phyloP scores from a whole-genome alignment of 53 echinoderm and acorn worm genomes.

The Crossaster papposus region DNA sequence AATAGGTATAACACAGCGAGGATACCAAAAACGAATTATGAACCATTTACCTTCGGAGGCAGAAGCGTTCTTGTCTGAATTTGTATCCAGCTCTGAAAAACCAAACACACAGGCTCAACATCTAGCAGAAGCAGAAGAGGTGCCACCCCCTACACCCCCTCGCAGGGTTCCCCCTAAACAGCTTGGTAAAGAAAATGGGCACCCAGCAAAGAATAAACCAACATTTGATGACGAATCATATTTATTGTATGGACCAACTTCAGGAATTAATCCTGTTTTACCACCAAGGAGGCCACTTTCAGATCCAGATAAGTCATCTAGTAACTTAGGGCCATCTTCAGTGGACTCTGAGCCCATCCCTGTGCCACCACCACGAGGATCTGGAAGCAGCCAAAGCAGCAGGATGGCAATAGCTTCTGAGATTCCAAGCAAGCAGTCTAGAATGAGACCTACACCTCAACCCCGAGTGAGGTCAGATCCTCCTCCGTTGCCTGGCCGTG shows the following conservation, averaged over 20 bases:
- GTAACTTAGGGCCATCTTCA: background rate
- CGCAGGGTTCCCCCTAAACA: constrained; percentile 20
- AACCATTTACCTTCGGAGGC: constrained; percentile 71
- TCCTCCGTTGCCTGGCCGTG: constrained; percentile 57
- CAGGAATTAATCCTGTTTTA: background rate
- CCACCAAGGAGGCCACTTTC: constrained; percentile 25
- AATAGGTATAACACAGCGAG: constrained; percentile 82
- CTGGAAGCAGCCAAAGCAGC: background rate
- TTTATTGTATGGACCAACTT: background rate
- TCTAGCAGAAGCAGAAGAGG: constrained; percentile 29
- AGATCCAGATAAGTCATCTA: background rate
- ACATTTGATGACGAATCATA: constrained; percentile 53
- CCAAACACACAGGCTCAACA: background rate
- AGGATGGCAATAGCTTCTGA: background rate
- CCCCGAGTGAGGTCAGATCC: constrained; percentile 47
- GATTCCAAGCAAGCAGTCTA: constrained; percentile 1
- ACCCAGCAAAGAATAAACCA: constrained; percentile 24
- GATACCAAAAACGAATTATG: constrained; percentile 88
- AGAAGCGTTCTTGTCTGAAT: constrained; percentile 59
- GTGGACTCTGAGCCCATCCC: constrained; percentile 13
- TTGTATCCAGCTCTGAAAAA: constrained; percentile 8
- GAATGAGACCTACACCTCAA: constrained; percentile 22
- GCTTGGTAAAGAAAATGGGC: constrained; percentile 27
- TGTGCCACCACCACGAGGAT: constrained; percentile 17
- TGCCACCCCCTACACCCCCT: constrained; percentile 45